phyloP scores from a whole-genome alignment of 2,888 invertebrate genomes.

The Synergus umbraculus region DNA sequence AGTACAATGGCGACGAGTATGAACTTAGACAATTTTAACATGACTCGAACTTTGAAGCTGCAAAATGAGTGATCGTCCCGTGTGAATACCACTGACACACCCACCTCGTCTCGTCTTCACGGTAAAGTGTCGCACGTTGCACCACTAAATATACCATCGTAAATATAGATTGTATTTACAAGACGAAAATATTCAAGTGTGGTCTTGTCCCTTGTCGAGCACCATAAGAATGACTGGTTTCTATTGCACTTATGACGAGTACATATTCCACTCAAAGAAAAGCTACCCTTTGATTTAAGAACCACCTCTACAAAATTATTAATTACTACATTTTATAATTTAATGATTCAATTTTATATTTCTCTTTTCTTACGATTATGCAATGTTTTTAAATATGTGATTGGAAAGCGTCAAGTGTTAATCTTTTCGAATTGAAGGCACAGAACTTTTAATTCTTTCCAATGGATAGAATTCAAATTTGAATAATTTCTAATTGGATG shows the following conservation, averaged over 20 bases:
- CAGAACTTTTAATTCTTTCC: too few relatives aligned
- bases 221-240: slow-evolving; percentile 53
- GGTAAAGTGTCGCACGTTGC: slow-evolving; percentile 69
- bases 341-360: too few relatives aligned
- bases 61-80: slow-evolving; percentile 74
- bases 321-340: background rate
- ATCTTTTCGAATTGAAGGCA: too few relatives aligned
- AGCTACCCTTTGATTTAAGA: slow-evolving; percentile 48
- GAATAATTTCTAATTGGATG: background rate
- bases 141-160: slow-evolving; percentile 72
- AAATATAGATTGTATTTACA: slow-evolving; percentile 76
- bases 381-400: too few relatives aligned
- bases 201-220: slow-evolving; percentile 59
- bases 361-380: too few relatives aligned
- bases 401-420: too few relatives aligned
- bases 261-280: slow-evolving; percentile 46
- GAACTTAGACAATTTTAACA: slow-evolving; percentile 42
- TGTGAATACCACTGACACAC: slow-evolving; percentile 70
- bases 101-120: slow-evolving; percentile 70
- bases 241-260: slow-evolving; percentile 49
- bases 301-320: background rate
- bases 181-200: slow-evolving; percentile 68
- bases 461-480: too few relatives aligned
- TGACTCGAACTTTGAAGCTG: slow-evolving; percentile 64
- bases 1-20: slow-evolving; percentile 41